A percentile compares a stretch with the other conserved stretches of the same genome.
These are phyloP conservation scores for Dreissena polymorpha DNA, from an alignment of 1,140 invertebrate species.

Conservation along the genomic window DNA sequence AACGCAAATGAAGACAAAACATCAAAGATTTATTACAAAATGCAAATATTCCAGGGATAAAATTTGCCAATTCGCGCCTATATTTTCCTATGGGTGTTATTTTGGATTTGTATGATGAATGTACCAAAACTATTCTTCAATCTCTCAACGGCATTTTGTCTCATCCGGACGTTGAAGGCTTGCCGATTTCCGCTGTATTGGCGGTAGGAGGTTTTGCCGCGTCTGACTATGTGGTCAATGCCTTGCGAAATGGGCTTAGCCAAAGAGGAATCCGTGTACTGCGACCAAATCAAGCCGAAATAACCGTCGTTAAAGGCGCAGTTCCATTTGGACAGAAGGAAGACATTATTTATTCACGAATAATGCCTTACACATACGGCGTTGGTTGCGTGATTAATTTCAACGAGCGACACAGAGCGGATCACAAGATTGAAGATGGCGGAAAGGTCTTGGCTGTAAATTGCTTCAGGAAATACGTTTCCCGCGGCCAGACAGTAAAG, in stretches of 20 bases:
- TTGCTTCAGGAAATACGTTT: constrained; percentile 23
- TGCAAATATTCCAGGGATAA: not conserved
- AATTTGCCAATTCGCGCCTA: constrained; percentile 13
- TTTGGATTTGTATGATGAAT: constrained; percentile 13
- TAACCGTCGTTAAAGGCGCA: constrained; percentile 21
- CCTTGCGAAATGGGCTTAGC: constrained; percentile 11
- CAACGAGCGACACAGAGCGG: constrained; percentile 6
- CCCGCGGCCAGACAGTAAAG: constrained; percentile 28
- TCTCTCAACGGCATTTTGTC: not conserved
- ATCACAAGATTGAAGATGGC: not conserved
- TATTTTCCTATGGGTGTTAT: constrained; percentile 3
- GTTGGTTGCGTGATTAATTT: constrained; percentile 26
- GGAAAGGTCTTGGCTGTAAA: constrained; percentile 26
- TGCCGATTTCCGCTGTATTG: constrained; percentile 19
- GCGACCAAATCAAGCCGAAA: constrained; percentile 14
- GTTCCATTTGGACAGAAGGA: constrained; percentile 42
- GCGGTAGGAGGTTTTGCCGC: constrained; percentile 29
- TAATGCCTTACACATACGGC: constrained; percentile 32
- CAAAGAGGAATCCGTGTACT: constrained; percentile 7
- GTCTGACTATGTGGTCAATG: constrained; percentile 9
- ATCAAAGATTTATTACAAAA: constrained; percentile 16
- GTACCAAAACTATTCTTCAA: not conserved
- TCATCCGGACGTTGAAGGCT: not conserved
- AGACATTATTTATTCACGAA: constrained; percentile 25
- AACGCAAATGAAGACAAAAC: not conserved